Conservation (phyloP, 1,140 invertebrate species). For the Pygmarrhopalites habei region DNA sequence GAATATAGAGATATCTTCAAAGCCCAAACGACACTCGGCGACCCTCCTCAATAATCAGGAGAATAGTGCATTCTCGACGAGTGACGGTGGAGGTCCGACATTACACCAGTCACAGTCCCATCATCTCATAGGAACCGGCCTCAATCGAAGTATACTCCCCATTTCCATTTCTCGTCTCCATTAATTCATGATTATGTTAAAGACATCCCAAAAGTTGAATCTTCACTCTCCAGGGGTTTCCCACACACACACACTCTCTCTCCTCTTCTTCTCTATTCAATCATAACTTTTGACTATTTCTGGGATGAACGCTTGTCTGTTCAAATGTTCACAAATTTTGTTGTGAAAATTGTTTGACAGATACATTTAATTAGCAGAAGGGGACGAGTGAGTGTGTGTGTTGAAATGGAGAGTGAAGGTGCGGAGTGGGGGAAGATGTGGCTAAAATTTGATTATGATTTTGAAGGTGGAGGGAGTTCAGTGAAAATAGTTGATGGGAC, state of each 20-base stretch:
- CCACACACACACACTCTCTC: no score
- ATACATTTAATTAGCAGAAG: no score
- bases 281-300: no score
- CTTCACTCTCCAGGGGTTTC: no score
- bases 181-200: not conserved
- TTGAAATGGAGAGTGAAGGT: no score
- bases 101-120: slow-evolving; percentile 13
- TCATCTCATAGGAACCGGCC: slow-evolving; percentile 11
- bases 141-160: not conserved
- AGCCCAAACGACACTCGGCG: not conserved
- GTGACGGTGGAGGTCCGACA: not conserved
- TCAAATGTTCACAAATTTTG: no score
- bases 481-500: slow-evolving; percentile 8
- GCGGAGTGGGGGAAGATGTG: no score
- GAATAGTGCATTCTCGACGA: not conserved
- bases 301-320: no score
- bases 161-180: not conserved
- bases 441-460: not conserved
- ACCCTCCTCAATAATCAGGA: not conserved
- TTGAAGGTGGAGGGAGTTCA: slow-evolving; percentile 1
- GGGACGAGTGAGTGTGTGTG: no score
- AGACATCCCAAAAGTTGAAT: not conserved
- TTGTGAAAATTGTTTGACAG: no score
- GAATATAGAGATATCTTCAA: not conserved
- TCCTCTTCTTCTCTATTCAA: no score